Conservation (phyloP, 2,888 invertebrate genomes). For the Ophioninae sp. region DNA sequence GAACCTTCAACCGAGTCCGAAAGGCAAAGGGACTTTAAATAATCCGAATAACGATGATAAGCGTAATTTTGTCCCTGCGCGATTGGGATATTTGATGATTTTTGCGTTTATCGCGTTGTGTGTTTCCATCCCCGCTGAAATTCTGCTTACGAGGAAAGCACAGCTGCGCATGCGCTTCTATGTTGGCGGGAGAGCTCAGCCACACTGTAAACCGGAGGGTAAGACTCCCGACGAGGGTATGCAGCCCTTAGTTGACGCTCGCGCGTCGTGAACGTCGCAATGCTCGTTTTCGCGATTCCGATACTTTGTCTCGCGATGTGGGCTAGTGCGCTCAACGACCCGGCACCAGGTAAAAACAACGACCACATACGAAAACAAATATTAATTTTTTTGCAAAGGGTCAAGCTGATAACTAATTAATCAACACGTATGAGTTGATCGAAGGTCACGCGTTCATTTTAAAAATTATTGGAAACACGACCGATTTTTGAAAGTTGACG, state of each 20-base stretch:
- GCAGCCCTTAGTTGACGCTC: constrained; percentile 76
- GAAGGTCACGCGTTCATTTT: too few species aligned
- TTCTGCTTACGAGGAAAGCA: constrained; percentile 7
- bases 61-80: background rate
- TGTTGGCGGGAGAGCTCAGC: constrained; percentile 71
- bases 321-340: constrained; percentile 77
- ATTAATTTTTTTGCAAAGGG: background rate
- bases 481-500: too few species aligned
- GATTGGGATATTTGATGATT: background rate
- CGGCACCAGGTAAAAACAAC: constrained; percentile 74
- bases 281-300: constrained; percentile 74
- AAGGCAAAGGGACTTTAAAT: background rate
- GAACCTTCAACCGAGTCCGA: constrained; percentile 12
- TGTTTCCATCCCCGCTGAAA: background rate
- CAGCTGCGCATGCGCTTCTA: constrained; percentile 65
- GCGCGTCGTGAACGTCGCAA: constrained; percentile 77
- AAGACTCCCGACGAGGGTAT: constrained; percentile 63
- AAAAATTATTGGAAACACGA: too few species aligned
- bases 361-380: constrained; percentile 5
- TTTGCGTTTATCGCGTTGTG: background rate
- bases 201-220: constrained; percentile 57
- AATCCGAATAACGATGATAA: constrained; percentile 21
- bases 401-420: background rate
- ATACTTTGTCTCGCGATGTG: constrained; percentile 76
- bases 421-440: background rate